Percentiles rank a stretch among this genome's conserved stretches.
phyloP scores from a whole-genome alignment of 2,888 invertebrate species.

The Thera obeliscata region DNA sequence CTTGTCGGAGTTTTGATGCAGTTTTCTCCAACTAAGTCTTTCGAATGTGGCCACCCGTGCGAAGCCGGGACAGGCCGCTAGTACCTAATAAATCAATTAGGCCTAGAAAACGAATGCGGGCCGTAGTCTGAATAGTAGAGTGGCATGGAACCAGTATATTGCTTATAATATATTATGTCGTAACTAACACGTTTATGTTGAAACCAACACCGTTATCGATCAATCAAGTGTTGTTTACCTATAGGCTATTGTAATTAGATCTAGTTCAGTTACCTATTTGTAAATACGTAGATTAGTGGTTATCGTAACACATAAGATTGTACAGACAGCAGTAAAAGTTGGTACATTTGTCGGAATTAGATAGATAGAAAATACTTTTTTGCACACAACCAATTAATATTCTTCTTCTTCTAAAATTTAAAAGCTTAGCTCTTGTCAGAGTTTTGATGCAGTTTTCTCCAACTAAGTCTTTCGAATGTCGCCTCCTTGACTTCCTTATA shows the following conservation, averaged over 20 bases:
- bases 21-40: too few species aligned
- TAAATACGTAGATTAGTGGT: slow-evolving; percentile 10
- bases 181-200: slow-evolving; percentile 12
- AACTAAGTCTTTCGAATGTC: too few species aligned
- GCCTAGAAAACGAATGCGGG: slow-evolving; percentile 16
- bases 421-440: too few species aligned
- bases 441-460: too few species aligned
- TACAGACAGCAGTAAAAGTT: not conserved
- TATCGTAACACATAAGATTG: not conserved
- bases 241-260: slow-evolving; percentile 13
- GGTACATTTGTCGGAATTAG: too few species aligned
- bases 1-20: too few species aligned
- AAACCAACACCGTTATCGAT: slow-evolving; percentile 20
- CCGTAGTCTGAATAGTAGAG: not conserved
- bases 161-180: slow-evolving; percentile 1
- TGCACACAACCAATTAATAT: too few species aligned
- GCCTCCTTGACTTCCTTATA: too few species aligned
- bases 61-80: too few species aligned
- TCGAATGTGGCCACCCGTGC: too few species aligned
- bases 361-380: too few species aligned
- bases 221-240: slow-evolving; percentile 14
- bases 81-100: slow-evolving; percentile 6
- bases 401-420: too few species aligned
- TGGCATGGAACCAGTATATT: not conserved
- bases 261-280: slow-evolving; percentile 20